Evolutionary conservation across 2,888 invertebrate genomes (phyloP), one percentile per base, ranked within the genome.

Genomic region (Drosophila austrosaltans): DNA sequence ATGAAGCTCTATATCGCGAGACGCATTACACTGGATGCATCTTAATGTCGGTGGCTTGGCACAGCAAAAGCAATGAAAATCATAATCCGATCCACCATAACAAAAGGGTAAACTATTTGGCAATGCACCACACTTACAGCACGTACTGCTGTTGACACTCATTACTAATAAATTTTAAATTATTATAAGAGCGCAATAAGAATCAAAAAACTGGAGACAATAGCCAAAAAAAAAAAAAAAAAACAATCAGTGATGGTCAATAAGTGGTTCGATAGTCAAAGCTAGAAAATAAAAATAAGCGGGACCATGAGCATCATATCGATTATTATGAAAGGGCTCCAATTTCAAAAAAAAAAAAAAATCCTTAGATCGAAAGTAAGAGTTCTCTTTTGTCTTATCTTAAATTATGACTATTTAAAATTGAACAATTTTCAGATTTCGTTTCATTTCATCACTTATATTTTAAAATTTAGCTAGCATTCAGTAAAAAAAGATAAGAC

Each of bases 21-120:
- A 54, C 3, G 48, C 28, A 22, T 71, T 77, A 22, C 78, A 78
- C 0, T 75, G 6, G 3, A 78, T 61, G n/a, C 78, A 78, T 32
- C 66, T 80, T 30, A 66, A 39, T 0, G 16, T 63, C 0, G 78
- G 78, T 6, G 69, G 65, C 56, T 72, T 53, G 6, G 48, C 63
- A 72, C 75, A 80, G 10, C 78, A 78, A 54, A 72, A 78, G 22
- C 78, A 78, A 32, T 78, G 80, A 4, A n/a, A 53, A 0, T 42
- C 28, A 8, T 25, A 44, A 0, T 22, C 39, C 1, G 40, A 20
- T 16, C 20, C 59, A 0, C 39, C 39, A 28, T 53, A 8, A 12
- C 65, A 65, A 10, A 39, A 53, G 12, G 65, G 32, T 8, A 28
- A 7, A 6, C n/a, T n/a, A 8, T 60, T 39, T 20, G 60, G 65